Evolutionary conservation across 2,888 invertebrate genomes (phyloP).

Genomic region (Protonemura montana): DNA sequence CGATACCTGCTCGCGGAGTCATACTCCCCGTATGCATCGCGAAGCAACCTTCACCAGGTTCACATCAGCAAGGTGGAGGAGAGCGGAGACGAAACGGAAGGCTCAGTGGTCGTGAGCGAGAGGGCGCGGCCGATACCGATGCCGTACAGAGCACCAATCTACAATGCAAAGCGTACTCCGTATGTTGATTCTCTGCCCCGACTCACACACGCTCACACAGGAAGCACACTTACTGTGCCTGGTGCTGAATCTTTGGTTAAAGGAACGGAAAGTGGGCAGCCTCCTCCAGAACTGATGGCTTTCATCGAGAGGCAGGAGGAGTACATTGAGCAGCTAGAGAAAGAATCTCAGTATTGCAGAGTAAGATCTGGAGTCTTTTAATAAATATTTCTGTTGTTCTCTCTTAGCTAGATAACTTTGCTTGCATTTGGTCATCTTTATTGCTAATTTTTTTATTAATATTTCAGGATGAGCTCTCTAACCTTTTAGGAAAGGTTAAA

Average conservation of each 20-base stretch:
- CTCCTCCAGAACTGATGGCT: constrained; percentile 76
- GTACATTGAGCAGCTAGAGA: constrained; percentile 85
- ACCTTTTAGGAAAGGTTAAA: constrained; percentile 80
- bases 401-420: not conserved
- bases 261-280: constrained; percentile 39
- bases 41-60: constrained; percentile 40
- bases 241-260: constrained; percentile 33
- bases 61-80: constrained; percentile 48
- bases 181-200: constrained; percentile 41
- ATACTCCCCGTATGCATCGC: constrained; percentile 64
- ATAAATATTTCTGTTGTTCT: not conserved
- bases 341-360: constrained; percentile 84
- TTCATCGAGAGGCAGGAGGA: constrained; percentile 88
- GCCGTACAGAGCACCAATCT: constrained; percentile 42
- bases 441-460: not conserved
- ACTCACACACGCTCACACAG: constrained; percentile 32
- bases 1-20: constrained; percentile 80
- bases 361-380: constrained; percentile 57
- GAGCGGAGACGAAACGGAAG: constrained; percentile 50
- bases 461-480: constrained; percentile 74
- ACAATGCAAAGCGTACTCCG: constrained; percentile 44
- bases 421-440: not conserved
- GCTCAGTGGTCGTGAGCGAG: constrained; percentile 47
- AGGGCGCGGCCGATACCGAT: constrained; percentile 43
- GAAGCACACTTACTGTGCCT: constrained; percentile 41